Conservation (phyloP, 2,113 vertebrate species). For the Fulica atra region DNA sequence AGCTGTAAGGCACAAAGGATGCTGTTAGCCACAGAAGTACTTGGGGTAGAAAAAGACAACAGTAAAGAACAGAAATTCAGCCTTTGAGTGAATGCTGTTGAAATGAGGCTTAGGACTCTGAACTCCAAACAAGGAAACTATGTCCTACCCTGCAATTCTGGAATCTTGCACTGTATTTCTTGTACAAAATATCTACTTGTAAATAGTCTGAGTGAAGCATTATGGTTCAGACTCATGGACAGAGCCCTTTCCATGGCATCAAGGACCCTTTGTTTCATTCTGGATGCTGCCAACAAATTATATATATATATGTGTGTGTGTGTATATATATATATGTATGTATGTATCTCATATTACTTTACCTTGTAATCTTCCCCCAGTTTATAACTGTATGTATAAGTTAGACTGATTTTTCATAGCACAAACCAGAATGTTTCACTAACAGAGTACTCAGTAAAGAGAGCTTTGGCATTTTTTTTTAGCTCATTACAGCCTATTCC, state of each 20-base stretch:
- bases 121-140: neutral
- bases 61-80: neutral
- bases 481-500: neutral
- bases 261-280: neutral
- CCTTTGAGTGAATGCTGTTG: neutral
- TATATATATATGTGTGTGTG: too few relatives aligned
- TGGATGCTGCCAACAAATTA: neutral
- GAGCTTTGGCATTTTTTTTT: neutral
- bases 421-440: neutral
- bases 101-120: neutral
- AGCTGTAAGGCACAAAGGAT: neutral
- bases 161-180: neutral
- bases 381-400: neutral
- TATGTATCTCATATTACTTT: neutral
- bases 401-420: neutral
- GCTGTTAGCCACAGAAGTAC: neutral
- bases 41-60: neutral
- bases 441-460: neutral
- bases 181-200: neutral
- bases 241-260: neutral
- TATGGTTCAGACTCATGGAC: neutral
- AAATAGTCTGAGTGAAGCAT: neutral
- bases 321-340: too few relatives aligned
- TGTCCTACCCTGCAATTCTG: neutral
- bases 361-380: neutral